A percentile compares a stretch with the other conserved stretches of the same genome.
Conservation (phyloP, 2,888 invertebrate genomes). For the Arrhopalites spinosus region DNA sequence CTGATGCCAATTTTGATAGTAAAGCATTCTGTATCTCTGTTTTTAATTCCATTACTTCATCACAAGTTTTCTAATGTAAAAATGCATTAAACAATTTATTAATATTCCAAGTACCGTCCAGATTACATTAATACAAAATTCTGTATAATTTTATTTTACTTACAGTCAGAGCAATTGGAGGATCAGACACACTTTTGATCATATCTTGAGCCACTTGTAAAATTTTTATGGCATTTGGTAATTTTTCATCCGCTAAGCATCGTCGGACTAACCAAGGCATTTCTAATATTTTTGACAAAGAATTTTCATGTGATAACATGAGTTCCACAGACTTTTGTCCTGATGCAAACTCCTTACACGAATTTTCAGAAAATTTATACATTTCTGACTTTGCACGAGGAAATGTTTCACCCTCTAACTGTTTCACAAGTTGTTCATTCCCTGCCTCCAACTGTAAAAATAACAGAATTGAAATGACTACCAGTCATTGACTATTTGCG, state of each 20-base stretch:
- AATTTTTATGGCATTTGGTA: slow-evolving; percentile 54
- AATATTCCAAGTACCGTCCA: no score
- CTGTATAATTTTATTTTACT: background rate
- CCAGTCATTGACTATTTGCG: no score
- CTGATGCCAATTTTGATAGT: slow-evolving; percentile 50
- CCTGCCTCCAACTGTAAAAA: slow-evolving; percentile 47
- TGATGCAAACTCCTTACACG: slow-evolving; percentile 40
- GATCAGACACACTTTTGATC: slow-evolving; percentile 41
- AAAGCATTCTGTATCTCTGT: slow-evolving; percentile 53
- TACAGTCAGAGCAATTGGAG: slow-evolving; percentile 32
- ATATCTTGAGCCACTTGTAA: slow-evolving; percentile 53
- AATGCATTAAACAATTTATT: no score
- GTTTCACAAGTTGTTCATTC: slow-evolving; percentile 41
- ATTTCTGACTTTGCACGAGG: slow-evolving; percentile 41
- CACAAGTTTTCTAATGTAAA: slow-evolving; percentile 44
- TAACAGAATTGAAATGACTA: no score
- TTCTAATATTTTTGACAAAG: slow-evolving; percentile 44
- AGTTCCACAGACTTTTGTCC: slow-evolving; percentile 41
- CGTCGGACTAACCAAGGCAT: slow-evolving; percentile 54
- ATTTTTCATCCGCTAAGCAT: slow-evolving; percentile 52
- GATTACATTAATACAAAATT: no score
- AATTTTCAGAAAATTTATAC: slow-evolving; percentile 40
- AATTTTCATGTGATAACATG: slow-evolving; percentile 43
- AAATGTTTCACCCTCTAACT: slow-evolving; percentile 43
- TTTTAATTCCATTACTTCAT: slow-evolving; percentile 51